Evolutionary conservation across 2,888 invertebrate species (phyloP).

Genomic region (Orthosia incerta): DNA sequence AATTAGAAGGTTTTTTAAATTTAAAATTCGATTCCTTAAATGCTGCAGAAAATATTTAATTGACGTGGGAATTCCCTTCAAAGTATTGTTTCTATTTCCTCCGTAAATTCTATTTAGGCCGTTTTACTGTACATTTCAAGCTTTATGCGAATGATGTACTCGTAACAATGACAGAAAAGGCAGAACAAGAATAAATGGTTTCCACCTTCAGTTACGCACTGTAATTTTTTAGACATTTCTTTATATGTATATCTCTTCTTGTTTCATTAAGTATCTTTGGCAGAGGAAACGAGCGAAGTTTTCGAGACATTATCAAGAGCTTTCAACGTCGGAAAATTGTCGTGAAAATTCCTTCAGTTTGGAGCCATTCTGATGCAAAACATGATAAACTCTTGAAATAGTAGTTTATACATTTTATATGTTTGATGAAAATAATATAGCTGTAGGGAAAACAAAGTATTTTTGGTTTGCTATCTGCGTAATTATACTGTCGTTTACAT

Average conservation of each 20-base stretch:
- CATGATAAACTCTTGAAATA: conserved; percentile 37
- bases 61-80: no score
- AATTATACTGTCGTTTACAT: no score
- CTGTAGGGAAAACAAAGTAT: not conserved
- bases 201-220: not conserved
- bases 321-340: conserved; percentile 76
- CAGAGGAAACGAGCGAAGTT: conserved; percentile 67
- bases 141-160: no score
- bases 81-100: no score
- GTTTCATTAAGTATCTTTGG: conserved; percentile 23
- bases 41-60: no score
- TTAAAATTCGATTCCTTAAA: no score
- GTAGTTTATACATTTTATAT: conserved; percentile 7
- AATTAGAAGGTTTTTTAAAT: no score
- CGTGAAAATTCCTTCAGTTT: conserved; percentile 72
- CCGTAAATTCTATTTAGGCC: no score
- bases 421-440: not conserved
- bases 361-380: conserved; percentile 68
- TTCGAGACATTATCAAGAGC: conserved; percentile 76
- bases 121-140: no score
- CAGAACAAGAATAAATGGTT: not conserved
- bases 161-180: no score
- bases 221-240: no score
- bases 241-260: not conserved
- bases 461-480: no score